phyloP scores from a whole-genome alignment of 2,888 invertebrate genomes.

The Platynereis dumerilii region DNA sequence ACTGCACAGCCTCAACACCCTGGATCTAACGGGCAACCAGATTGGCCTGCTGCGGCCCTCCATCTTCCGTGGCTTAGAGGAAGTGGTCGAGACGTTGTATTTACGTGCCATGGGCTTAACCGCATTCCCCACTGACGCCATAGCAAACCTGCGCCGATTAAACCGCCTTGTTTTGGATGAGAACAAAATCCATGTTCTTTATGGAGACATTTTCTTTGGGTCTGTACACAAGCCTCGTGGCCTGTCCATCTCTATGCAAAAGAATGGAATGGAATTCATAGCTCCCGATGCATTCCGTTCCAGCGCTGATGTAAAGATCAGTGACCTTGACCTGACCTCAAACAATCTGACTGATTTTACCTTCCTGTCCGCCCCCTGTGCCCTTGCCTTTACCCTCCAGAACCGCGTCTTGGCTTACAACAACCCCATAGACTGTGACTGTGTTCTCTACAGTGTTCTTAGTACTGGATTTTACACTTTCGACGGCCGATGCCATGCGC shows the following conservation, averaged over 20 bases:
- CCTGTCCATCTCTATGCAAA: not conserved
- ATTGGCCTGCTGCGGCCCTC: not conserved
- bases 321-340: constrained; percentile 5
- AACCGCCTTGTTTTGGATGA: constrained; percentile 4
- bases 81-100: not conserved
- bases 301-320: not conserved
- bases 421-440: constrained; percentile 1
- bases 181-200: not conserved
- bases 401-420: not conserved
- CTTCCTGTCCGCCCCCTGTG: constrained; percentile 1
- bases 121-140: constrained; percentile 1
- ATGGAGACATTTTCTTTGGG: constrained; percentile 3
- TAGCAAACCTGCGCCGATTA: not conserved
- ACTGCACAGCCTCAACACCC: not conserved
- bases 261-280: not conserved
- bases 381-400: not conserved
- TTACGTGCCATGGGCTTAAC: constrained; percentile 6
- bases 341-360: not conserved
- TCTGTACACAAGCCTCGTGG: not conserved
- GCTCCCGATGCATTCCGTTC: not conserved
- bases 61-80: constrained; percentile 1
- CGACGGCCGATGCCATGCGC: not conserved
- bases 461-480: constrained; percentile 2
- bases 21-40: constrained; percentile 9
- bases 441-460: not conserved